These are phyloP conservation scores for Lycia hirtaria DNA, from an alignment of 2,888 invertebrate genomes.

Conservation along the genomic window DNA sequence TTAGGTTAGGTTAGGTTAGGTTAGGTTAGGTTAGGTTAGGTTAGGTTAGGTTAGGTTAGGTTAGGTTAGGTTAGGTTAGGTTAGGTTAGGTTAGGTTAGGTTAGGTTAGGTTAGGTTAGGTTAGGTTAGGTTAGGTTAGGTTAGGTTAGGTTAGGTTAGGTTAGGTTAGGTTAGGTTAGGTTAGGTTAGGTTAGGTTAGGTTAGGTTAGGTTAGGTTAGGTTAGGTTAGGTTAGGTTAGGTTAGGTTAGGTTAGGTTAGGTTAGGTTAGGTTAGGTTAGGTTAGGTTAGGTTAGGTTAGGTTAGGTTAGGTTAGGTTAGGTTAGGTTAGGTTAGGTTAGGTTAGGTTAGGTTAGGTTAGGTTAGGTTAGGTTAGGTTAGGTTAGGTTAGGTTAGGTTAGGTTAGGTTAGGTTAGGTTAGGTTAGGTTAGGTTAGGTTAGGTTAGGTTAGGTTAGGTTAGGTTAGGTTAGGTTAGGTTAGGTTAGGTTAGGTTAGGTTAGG, in stretches of 20 bases:
- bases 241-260: slow-evolving; percentile 32
- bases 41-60: slow-evolving; percentile 11
- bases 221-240: slow-evolving; percentile 25
- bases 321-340: slow-evolving; percentile 11
- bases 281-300: slow-evolving; percentile 32
- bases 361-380: slow-evolving; percentile 34
- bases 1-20: slow-evolving; percentile 19
- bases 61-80: slow-evolving; percentile 16
- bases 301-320: slow-evolving; percentile 34
- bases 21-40: slow-evolving; percentile 18
- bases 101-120: slow-evolving; percentile 18
- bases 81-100: slow-evolving; percentile 28
- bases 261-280: slow-evolving; percentile 26
- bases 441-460: slow-evolving; percentile 33
- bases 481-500: slow-evolving; percentile 22
- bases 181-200: slow-evolving; percentile 25
- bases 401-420: slow-evolving; percentile 38
- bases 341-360: slow-evolving; percentile 24
- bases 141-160: slow-evolving; percentile 32
- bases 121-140: slow-evolving; percentile 32
- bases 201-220: slow-evolving; percentile 32
- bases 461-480: slow-evolving; percentile 25
- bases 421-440: slow-evolving; percentile 33
- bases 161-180: slow-evolving; percentile 37
- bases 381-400: slow-evolving; percentile 35